phyloP scores from a whole-genome alignment of 1,140 invertebrate genomes.

The Procambarus clarkii region DNA sequence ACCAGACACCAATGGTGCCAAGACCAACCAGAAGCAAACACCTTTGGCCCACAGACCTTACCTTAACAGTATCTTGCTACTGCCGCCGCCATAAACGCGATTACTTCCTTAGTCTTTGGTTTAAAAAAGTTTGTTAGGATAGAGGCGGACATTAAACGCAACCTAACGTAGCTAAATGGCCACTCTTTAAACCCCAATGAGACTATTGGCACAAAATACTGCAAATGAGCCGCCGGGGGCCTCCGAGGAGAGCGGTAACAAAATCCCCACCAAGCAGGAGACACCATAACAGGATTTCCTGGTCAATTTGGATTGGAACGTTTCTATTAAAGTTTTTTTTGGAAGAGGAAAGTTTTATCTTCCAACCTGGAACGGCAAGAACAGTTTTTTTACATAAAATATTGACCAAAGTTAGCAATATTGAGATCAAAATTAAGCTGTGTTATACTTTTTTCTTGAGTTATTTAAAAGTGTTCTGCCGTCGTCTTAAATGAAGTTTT shows the following conservation, averaged over 20 bases:
- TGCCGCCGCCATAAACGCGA: neutral
- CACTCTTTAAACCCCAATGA: neutral
- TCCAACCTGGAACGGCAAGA: no score
- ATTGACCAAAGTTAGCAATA: no score
- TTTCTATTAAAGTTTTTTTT: neutral
- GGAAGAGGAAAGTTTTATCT: no score
- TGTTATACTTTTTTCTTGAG: no score
- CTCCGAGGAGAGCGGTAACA: neutral
- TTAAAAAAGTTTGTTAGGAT: neutral
- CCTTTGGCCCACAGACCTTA: neutral
- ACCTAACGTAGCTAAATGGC: conserved; percentile 5
- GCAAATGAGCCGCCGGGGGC: neutral
- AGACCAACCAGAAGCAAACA: neutral
- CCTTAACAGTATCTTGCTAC: neutral
- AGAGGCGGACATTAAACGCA: conserved; percentile 9
- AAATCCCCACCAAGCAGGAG: neutral
- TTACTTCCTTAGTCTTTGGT: conserved; percentile 13
- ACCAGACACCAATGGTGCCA: neutral
- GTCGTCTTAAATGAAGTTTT: no score
- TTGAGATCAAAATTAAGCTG: no score
- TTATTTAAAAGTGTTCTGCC: no score
- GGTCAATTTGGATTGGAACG: conserved; percentile 9
- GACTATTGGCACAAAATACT: conserved; percentile 9
- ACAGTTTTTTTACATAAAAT: no score
- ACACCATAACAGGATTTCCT: conserved; percentile 10